phyloP scores from a whole-genome alignment of 2,113 vertebrate genomes.

The Lophura nycthemera region DNA sequence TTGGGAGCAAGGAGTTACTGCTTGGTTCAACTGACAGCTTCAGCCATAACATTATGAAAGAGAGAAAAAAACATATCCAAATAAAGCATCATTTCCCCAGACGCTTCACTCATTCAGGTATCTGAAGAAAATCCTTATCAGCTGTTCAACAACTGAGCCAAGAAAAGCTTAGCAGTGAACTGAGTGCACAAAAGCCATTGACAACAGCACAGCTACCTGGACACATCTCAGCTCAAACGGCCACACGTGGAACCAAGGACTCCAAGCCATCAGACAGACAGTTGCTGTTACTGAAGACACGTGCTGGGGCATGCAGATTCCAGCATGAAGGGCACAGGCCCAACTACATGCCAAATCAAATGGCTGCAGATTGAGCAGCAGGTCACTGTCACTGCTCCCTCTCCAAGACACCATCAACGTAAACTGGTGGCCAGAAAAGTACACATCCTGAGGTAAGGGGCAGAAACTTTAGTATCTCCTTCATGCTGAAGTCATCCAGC shows the following conservation, averaged over 20 bases:
- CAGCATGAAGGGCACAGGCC: background rate
- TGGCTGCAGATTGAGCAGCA: background rate
- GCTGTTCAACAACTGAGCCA: background rate
- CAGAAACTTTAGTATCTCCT: slow-evolving; percentile 33
- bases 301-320: background rate
- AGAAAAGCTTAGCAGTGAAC: background rate
- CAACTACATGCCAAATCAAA: background rate
- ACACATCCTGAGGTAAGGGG: background rate
- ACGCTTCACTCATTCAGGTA: background rate
- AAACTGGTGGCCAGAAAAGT: background rate
- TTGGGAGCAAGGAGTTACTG: background rate
- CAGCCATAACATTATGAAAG: background rate
- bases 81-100: background rate
- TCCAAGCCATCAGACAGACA: background rate
- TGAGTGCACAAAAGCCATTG: background rate
- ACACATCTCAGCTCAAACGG: background rate
- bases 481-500: slow-evolving; percentile 14
- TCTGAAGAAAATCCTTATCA: background rate
- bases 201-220: background rate
- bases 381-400: background rate
- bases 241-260: background rate
- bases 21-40: background rate
- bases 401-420: background rate
- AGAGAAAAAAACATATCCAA: background rate
- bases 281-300: background rate